phyloP scores from a whole-genome alignment of 2,113 vertebrate genomes.

The Xerus inauris region DNA sequence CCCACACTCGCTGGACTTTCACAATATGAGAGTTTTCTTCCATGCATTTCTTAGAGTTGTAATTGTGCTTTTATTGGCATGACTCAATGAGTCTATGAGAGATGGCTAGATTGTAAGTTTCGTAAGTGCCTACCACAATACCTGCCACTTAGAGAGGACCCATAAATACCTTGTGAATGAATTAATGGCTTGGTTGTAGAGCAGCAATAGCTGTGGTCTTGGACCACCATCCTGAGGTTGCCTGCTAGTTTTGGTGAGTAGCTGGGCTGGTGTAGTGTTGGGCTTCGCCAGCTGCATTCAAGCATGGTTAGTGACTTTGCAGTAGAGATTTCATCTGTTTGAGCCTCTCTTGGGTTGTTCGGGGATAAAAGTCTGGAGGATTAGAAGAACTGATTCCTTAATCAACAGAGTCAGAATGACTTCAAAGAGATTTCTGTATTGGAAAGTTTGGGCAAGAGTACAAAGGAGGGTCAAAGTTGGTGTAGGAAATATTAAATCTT shows the following conservation, averaged over 20 bases:
- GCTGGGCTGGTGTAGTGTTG: neutral
- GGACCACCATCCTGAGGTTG: neutral
- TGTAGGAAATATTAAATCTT: slow-evolving; percentile 60
- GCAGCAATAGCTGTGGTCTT: neutral
- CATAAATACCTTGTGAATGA: neutral
- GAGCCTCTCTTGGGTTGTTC: neutral
- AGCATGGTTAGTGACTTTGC: neutral
- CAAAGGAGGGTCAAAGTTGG: neutral
- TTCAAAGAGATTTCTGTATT: slow-evolving; percentile 60
- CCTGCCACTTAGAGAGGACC: neutral
- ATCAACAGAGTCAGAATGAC: slow-evolving; percentile 51
- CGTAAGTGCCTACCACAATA: neutral
- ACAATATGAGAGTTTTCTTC: neutral
- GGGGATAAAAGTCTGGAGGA: slow-evolving; percentile 33
- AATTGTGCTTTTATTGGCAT: neutral
- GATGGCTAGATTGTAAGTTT: neutral
- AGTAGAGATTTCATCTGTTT: slow-evolving; percentile 16
- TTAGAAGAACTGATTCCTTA: slow-evolving; percentile 48
- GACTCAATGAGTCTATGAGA: neutral
- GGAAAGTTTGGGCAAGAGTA: slow-evolving; percentile 39
- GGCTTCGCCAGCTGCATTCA: neutral
- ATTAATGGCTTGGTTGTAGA: neutral
- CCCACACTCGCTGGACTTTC: too few relatives aligned
- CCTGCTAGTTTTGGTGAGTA: neutral
- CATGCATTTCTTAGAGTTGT: neutral